phyloP scores from a whole-genome alignment of 2,888 invertebrate species.

The Lycia hirtaria region DNA sequence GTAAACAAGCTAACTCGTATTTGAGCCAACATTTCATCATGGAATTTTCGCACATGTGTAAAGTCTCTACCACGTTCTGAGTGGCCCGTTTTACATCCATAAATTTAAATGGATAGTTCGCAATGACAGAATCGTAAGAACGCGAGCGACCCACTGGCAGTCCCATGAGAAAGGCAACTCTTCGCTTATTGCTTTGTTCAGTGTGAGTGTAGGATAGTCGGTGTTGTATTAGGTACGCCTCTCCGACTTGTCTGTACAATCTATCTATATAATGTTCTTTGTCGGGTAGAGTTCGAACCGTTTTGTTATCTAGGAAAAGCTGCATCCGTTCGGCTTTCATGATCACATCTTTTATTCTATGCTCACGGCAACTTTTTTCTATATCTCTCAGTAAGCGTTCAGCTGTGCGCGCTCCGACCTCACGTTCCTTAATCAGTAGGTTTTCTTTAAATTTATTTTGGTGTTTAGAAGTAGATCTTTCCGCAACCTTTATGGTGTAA shows the following conservation, averaged over 20 bases:
- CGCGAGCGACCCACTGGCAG: conserved; percentile 70
- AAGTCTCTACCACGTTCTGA: conserved; percentile 59
- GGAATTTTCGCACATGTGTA: conserved; percentile 79
- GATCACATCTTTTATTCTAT: conserved; percentile 71
- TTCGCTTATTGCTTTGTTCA: conserved; percentile 74
- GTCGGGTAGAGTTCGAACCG: conserved; percentile 72
- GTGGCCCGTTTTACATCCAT: conserved; percentile 72
- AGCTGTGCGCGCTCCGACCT: conserved; percentile 67
- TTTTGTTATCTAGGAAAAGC: conserved; percentile 71
- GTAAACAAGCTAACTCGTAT: conserved; percentile 73
- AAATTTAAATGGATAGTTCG: conserved; percentile 76
- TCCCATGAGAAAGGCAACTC: conserved; percentile 79
- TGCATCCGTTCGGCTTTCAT: conserved; percentile 77
- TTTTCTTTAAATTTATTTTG: conserved; percentile 70
- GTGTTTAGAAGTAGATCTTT: conserved; percentile 72
- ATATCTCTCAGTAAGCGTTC: conserved; percentile 68
- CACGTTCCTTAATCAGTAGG: conserved; percentile 67
- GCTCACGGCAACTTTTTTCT: conserved; percentile 66
- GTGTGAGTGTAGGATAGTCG: conserved; percentile 75
- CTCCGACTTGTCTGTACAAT: conserved; percentile 73
- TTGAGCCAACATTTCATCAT: conserved; percentile 79
- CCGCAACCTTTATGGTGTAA: conserved; percentile 73
- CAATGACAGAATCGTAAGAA: conserved; percentile 79
- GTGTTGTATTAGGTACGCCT: conserved; percentile 72
- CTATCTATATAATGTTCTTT: conserved; percentile 74